Percentiles rank a stretch among this genome's conserved stretches.
phyloP scores from a whole-genome alignment of 1,140 invertebrate species.

The Aphidius ervi region DNA sequence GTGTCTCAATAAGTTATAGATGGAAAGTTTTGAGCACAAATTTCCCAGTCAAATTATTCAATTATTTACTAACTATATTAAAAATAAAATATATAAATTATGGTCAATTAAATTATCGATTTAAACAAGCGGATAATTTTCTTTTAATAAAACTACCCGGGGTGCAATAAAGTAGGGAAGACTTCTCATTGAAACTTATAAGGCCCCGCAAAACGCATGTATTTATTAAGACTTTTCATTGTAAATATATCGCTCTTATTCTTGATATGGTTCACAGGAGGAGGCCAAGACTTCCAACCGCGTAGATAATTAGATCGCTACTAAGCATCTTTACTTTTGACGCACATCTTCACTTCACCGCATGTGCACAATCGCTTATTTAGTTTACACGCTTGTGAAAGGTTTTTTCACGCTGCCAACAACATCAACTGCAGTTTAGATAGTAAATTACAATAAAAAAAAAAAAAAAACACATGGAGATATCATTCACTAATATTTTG shows the following conservation, averaged over 20 bases:
- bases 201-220: background rate
- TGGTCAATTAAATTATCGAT: conserved; percentile 1
- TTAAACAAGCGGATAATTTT: background rate
- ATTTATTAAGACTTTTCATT: too few species aligned
- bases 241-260: conserved; percentile 30
- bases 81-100: background rate
- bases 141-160: background rate
- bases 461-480: conserved; percentile 12
- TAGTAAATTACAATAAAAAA: background rate
- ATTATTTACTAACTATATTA: too few species aligned
- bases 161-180: conserved; percentile 7
- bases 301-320: conserved; percentile 51
- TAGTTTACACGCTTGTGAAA: conserved; percentile 27
- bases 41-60: too few species aligned
- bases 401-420: conserved; percentile 18
- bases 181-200: background rate
- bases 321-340: conserved; percentile 37
- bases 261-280: conserved; percentile 35
- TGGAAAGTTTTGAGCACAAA: too few species aligned
- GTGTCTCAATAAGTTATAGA: background rate
- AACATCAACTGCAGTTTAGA: background rate
- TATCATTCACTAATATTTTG: conserved; percentile 1
- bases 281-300: conserved; percentile 42
- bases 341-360: conserved; percentile 38
- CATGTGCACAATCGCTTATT: conserved; percentile 27